Evolutionary conservation across 2,888 invertebrate species (phyloP), one percentile per base, ranked within the genome.

Genomic region (Drosophila subquinaria): DNA sequence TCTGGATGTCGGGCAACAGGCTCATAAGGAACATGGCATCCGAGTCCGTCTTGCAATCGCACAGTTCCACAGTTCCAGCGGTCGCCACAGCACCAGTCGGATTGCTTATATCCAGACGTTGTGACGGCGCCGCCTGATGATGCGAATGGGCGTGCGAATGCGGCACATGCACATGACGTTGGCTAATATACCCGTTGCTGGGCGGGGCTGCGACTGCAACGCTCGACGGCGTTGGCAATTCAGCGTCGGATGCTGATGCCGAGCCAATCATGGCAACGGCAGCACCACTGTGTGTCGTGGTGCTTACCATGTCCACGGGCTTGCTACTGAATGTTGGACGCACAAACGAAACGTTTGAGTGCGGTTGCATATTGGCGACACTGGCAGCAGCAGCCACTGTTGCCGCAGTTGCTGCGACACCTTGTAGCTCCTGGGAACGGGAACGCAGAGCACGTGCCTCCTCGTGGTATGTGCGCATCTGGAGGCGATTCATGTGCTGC

Each of bases 21-120:
- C 92, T 92, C 91, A 92, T 92, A 6, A 93, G 82, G 51, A 92
- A 92, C 92, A 92, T 92, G 66, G 92, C 92, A 81, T 92, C 93
- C n/a, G 92, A 90, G 78, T 93, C 92, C n/a, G 90, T 90, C 75
- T 92, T 92, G 70, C 93, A 93, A 60, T 91, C 91, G 65, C 92
- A 92, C 9, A 92, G 61, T 11, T 92, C 92, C 6, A 86, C 74
- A 48, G 64, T 55, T 5, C 65, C 67, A 1, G 70, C 60, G 8
- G 74, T 43, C 1, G 55, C 48, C 2, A 80, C 56, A n/a, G 74
- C 48, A 4, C 55, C 53, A 5, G 71, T 43, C 17, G 75, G 43
- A 30, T 74, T 79, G 64, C 40, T 76, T 2, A 79, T 42, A 3
- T 90, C 84, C 43, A 83, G 47, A n/a, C 87, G 76, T 20, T 79